Evolutionary conservation across 2,888 invertebrate genomes (phyloP).

Genomic region (Mylabris sibirica): DNA sequence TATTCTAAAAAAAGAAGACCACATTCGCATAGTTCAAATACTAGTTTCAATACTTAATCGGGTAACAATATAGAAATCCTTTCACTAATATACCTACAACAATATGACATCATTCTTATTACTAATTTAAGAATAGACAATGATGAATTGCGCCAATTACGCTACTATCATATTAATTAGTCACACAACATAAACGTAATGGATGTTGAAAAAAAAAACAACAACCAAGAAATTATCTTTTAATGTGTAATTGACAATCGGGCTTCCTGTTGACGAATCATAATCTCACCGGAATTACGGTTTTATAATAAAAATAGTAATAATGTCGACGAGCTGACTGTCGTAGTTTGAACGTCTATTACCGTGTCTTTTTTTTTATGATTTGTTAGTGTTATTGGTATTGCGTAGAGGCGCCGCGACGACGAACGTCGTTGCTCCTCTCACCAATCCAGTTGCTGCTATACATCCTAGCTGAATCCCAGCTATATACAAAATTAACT

Average conservation of each 20-base stretch:
- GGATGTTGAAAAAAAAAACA: neutral
- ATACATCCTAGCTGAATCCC: constrained; percentile 48
- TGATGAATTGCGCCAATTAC: neutral
- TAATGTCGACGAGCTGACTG: constrained; percentile 12
- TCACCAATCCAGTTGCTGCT: constrained; percentile 35
- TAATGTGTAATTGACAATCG: neutral
- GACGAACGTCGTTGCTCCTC: constrained; percentile 41
- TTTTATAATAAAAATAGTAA: constrained; percentile 33
- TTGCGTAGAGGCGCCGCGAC: constrained; percentile 38
- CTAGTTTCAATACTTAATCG: neutral
- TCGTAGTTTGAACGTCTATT: constrained; percentile 18
- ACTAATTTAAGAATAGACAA: neutral
- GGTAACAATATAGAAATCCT: neutral
- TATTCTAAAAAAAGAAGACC: neutral
- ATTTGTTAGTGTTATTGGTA: constrained; percentile 23
- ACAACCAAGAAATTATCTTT: neutral
- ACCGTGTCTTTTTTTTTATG: constrained; percentile 26
- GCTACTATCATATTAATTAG: neutral
- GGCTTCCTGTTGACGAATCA: constrained; percentile 7
- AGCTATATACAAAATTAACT: constrained; percentile 61
- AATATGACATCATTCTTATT: constrained; percentile 1
- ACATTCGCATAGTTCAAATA: neutral
- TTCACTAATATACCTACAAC: neutral
- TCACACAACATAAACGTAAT: neutral
- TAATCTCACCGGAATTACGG: constrained; percentile 31